Percentiles rank a stretch among this genome's conserved stretches.
These are phyloP conservation scores for Tamias sibiricus DNA, from an alignment of 2,113 vertebrate species.

Conservation along the genomic window DNA sequence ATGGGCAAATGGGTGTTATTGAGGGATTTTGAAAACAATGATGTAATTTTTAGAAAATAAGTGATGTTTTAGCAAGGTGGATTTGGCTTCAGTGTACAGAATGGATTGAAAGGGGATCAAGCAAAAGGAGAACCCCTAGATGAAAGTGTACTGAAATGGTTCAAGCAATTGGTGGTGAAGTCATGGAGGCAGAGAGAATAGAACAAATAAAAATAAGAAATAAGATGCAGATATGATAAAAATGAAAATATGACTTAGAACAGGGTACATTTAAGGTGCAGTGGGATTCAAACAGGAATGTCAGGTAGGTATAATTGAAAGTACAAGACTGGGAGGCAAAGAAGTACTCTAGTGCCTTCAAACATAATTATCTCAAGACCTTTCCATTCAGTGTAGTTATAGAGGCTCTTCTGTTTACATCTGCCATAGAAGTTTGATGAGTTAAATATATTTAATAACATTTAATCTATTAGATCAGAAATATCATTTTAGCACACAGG, in stretches of 20 bases:
- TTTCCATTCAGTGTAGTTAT: not conserved
- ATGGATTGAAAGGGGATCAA: not conserved
- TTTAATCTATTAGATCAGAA: not conserved
- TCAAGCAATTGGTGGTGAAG: not conserved
- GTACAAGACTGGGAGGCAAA: not conserved
- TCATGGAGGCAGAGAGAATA: not conserved
- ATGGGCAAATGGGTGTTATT: not conserved
- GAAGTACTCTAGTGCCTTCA: not conserved
- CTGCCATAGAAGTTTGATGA: not conserved
- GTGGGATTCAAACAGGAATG: not conserved
- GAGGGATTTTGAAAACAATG: not conserved
- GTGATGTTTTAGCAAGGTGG: not conserved
- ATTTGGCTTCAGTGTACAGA: not conserved
- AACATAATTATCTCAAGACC: not conserved
- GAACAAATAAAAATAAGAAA: constrained; percentile 27
- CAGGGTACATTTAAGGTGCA: not conserved
- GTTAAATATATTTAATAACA: not conserved
- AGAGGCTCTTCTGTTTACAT: not conserved
- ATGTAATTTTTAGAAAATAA: not conserved
- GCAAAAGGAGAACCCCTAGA: not conserved
- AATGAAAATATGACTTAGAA: not conserved
- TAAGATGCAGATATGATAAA: not conserved
- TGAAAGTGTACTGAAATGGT: not conserved
- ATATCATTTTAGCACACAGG: not conserved
- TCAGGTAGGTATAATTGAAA: not conserved